Percentiles rank a stretch among this genome's conserved stretches.
Conservation (phyloP, 2,888 invertebrate species). For the Drosophila leonis region DNA sequence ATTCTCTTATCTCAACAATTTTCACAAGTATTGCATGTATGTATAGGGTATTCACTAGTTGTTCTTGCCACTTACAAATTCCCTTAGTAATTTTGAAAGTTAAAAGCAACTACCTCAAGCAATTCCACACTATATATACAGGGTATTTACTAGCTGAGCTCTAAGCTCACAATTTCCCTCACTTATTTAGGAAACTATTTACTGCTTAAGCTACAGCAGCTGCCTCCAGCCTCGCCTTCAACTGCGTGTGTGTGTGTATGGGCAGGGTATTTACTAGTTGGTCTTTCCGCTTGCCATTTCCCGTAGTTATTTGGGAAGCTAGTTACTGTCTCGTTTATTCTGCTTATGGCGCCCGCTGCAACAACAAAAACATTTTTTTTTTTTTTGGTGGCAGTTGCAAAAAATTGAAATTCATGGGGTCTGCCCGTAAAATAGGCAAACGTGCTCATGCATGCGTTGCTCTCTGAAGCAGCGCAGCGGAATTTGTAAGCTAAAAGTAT, state of each 20-base stretch:
- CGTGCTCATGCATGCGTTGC: slow-evolving; percentile 61
- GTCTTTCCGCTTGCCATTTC: neutral
- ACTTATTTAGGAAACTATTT: neutral
- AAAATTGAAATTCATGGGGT: slow-evolving; percentile 75
- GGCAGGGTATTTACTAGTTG: slow-evolving; percentile 15
- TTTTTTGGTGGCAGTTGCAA: slow-evolving; percentile 14
- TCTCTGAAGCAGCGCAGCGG: slow-evolving; percentile 41
- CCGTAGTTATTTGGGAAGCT: slow-evolving; percentile 13
- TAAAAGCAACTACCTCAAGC: neutral
- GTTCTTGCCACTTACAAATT: neutral
- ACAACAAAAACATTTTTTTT: neutral
- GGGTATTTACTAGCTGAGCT: neutral
- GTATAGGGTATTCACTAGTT: neutral
- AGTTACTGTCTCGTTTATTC: slow-evolving; percentile 40
- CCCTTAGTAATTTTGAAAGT: neutral
- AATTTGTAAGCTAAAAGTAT: slow-evolving; percentile 72
- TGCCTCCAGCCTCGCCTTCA: neutral
- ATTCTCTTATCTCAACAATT: no score
- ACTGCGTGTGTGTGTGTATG: neutral
- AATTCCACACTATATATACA: neutral
- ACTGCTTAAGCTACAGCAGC: neutral
- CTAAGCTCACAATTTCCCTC: neutral
- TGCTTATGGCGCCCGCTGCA: slow-evolving; percentile 27
- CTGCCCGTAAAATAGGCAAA: slow-evolving; percentile 64
- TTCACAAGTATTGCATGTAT: no score